A percentile compares a stretch with the other conserved stretches of the same genome.
Evolutionary conservation across 2,797 vertebrate genomes (phyloP).

Genomic region (Somateria mollissima): DNA sequence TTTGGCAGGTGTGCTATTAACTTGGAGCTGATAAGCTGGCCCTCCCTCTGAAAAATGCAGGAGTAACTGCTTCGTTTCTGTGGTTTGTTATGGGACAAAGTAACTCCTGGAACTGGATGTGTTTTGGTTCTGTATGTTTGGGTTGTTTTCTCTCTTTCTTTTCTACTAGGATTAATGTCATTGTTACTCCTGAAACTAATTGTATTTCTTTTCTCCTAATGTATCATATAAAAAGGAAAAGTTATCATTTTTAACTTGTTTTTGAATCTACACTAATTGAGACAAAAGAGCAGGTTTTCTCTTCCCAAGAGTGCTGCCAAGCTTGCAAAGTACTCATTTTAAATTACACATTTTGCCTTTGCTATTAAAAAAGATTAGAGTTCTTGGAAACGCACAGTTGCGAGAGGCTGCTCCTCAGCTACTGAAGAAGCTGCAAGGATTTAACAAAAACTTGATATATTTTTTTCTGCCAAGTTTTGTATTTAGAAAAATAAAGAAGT

Average conservation of each 20-base stretch:
- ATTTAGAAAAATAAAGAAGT: neutral
- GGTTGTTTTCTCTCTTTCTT: neutral
- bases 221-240: neutral
- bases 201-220: neutral
- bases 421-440: neutral
- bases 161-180: neutral
- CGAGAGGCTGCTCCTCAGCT: neutral
- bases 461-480: neutral
- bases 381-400: neutral
- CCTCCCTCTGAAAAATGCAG: slow-evolving; percentile 30
- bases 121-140: neutral
- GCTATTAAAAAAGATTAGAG: neutral
- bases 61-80: slow-evolving; percentile 57
- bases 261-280: neutral
- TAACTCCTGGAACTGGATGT: slow-evolving; percentile 20
- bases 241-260: neutral
- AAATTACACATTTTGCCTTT: neutral
- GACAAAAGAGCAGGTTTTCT: neutral
- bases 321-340: slow-evolving; percentile 9
- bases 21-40: slow-evolving; percentile 61
- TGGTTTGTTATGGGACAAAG: neutral
- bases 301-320: neutral
- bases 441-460: neutral
- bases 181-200: neutral
- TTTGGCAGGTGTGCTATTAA: slow-evolving; percentile 75